A percentile compares a stretch with the other conserved stretches of the same genome.
Evolutionary conservation across 2,797 vertebrate genomes (phyloP).

Genomic region (Tapirus indicus): DNA sequence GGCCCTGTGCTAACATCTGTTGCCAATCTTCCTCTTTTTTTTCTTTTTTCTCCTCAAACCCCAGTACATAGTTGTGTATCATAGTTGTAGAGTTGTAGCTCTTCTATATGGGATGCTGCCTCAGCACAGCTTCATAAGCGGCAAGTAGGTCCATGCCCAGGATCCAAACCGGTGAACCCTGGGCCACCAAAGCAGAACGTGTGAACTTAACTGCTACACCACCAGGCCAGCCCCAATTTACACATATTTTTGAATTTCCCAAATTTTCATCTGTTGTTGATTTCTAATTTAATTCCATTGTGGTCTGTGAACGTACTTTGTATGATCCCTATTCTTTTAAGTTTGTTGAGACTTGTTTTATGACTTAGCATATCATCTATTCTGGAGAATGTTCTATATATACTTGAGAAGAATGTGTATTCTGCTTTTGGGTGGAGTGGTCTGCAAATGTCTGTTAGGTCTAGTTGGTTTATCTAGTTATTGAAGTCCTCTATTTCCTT

Average conservation of each 20-base stretch:
- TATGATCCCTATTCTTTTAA: constrained; percentile 17
- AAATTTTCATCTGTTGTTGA: constrained; percentile 33
- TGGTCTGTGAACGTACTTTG: not conserved
- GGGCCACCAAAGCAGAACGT: no score
- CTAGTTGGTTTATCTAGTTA: not conserved
- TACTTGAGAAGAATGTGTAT: not conserved
- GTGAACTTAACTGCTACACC: no score
- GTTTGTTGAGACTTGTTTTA: constrained; percentile 30
- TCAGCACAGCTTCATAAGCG: no score
- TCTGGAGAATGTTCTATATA: not conserved
- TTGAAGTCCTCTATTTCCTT: constrained; percentile 31
- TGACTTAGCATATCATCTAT: constrained; percentile 1
- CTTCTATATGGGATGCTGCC: no score
- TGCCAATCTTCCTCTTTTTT: no score
- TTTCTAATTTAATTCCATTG: constrained; percentile 17
- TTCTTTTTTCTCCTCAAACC: no score
- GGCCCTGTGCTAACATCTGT: no score
- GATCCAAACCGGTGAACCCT: no score
- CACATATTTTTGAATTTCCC: constrained; percentile 4
- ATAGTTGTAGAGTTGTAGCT: no score
- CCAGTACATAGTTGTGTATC: no score
- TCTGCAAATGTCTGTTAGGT: not conserved
- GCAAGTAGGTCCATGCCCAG: no score
- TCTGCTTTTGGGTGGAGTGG: not conserved
- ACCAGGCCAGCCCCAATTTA: not conserved